A percentile compares a stretch with the other conserved stretches of the same genome.
These are phyloP conservation scores for Typhlichthys subterraneus DNA, from an alignment of 2,797 vertebrate species.

Conservation along the genomic window DNA sequence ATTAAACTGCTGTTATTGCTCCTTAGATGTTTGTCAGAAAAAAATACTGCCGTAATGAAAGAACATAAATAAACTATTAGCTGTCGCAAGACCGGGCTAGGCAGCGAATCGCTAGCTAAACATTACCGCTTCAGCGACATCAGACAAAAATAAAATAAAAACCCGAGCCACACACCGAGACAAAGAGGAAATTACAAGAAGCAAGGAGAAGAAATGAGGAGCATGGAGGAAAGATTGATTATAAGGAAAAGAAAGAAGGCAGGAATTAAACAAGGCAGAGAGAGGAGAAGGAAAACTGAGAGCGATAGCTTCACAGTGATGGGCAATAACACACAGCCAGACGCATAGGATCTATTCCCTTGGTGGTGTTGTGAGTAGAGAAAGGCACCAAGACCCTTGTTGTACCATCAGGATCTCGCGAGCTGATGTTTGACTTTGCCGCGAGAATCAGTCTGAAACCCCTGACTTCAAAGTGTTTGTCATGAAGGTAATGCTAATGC, in stretches of 20 bases:
- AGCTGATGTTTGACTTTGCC: no score
- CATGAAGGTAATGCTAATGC: no score
- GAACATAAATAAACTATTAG: slow-evolving; percentile 56
- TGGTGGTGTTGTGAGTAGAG: no score
- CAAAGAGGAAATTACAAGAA: slow-evolving; percentile 8
- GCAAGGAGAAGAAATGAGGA: not conserved
- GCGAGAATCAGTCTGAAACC: no score
- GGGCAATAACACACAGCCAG: no score
- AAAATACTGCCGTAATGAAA: slow-evolving; percentile 44
- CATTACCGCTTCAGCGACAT: slow-evolving; percentile 20
- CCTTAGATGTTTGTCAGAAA: slow-evolving; percentile 49
- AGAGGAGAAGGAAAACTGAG: not conserved
- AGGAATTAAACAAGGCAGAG: not conserved
- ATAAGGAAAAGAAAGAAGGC: not conserved
- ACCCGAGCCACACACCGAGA: slow-evolving; percentile 15
- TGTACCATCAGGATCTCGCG: no score
- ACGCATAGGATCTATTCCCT: no score
- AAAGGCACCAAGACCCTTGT: no score
- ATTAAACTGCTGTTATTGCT: slow-evolving; percentile 52
- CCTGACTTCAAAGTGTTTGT: no score
- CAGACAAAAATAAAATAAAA: slow-evolving; percentile 14
- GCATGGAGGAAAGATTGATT: not conserved
- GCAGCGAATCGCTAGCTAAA: slow-evolving; percentile 25
- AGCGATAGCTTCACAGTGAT: not conserved
- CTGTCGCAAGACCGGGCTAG: slow-evolving; percentile 27